Percentiles rank a stretch among this genome's conserved stretches.
phyloP scores from a whole-genome alignment of 2,888 invertebrate genomes.

The Cosmia trapezina region DNA sequence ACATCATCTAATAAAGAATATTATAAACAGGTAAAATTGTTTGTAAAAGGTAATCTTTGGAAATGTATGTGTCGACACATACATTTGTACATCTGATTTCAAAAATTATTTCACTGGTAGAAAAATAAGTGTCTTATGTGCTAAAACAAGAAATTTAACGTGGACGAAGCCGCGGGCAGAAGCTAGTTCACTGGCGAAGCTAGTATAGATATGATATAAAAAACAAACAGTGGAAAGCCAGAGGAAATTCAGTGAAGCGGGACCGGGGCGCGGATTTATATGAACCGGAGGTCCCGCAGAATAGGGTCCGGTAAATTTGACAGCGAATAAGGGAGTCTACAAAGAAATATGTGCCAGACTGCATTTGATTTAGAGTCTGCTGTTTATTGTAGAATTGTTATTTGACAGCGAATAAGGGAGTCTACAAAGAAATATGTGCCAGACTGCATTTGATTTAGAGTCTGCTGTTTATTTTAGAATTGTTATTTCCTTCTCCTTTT shows the following conservation, averaged over 20 bases:
- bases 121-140: too few species aligned
- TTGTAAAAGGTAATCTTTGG: background rate
- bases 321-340: slow-evolving; percentile 29
- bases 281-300: slow-evolving; percentile 67
- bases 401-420: slow-evolving; percentile 34
- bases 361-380: slow-evolving; percentile 26
- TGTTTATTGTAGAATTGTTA: background rate
- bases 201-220: slow-evolving; percentile 68
- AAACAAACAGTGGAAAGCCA: slow-evolving; percentile 73
- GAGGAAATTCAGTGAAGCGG: slow-evolving; percentile 70
- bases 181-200: slow-evolving; percentile 18
- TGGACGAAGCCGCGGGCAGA: background rate
- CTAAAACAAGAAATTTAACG: background rate
- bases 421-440: slow-evolving; percentile 24
- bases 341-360: slow-evolving; percentile 25
- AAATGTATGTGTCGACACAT: too few species aligned
- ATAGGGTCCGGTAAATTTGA: slow-evolving; percentile 44
- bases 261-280: slow-evolving; percentile 68
- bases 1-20: background rate
- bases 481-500: slow-evolving; percentile 2
- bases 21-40: background rate
- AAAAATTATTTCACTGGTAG: too few species aligned
- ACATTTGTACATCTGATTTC: background rate
- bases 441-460: slow-evolving; percentile 28
- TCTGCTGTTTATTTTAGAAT: background rate